These are phyloP conservation scores for Harlomillsia oculata DNA, from an alignment of 1,140 invertebrate genomes.

Conservation along the genomic window DNA sequence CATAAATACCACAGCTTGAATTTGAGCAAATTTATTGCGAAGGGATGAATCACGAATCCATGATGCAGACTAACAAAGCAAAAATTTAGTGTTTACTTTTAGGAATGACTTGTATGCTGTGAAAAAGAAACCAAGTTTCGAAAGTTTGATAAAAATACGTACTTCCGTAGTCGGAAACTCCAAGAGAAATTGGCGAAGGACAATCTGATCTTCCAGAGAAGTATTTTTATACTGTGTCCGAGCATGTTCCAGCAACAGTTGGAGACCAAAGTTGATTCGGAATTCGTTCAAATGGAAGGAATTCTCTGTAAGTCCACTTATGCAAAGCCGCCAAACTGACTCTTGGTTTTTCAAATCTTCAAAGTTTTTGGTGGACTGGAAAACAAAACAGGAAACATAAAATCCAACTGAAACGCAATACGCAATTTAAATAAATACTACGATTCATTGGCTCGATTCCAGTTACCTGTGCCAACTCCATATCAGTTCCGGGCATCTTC, in stretches of 20 bases:
- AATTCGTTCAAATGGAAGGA: too few species aligned
- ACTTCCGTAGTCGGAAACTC: too few species aligned
- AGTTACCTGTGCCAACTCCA: too few species aligned
- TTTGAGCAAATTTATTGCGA: conserved; percentile 48
- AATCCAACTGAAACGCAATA: too few species aligned
- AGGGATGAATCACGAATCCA: conserved; percentile 33
- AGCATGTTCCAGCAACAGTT: conserved; percentile 45
- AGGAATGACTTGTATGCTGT: too few species aligned
- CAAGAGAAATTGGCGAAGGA: conserved; percentile 36
- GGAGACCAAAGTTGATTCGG: conserved; percentile 49
- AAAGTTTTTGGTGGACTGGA: conserved; percentile 16
- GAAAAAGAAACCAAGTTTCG: too few species aligned
- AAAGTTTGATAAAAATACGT: too few species aligned
- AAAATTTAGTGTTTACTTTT: too few species aligned
- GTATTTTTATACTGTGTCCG: conserved; percentile 38
- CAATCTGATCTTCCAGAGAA: conserved; percentile 32
- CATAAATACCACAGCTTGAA: conserved; percentile 46
- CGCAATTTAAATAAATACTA: too few species aligned
- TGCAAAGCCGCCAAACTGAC: conserved; percentile 47
- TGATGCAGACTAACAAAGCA: too few species aligned
- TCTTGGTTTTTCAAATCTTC: conserved; percentile 44
- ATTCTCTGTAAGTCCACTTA: conserved; percentile 40
- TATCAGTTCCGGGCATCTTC: too few species aligned
- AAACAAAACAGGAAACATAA: not conserved
- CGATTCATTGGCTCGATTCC: too few species aligned